A percentile compares a stretch with the other conserved stretches of the same genome.
These are phyloP conservation scores for Mustela lutreola DNA, from an alignment of 2,113 vertebrate species.

Conservation along the genomic window DNA sequence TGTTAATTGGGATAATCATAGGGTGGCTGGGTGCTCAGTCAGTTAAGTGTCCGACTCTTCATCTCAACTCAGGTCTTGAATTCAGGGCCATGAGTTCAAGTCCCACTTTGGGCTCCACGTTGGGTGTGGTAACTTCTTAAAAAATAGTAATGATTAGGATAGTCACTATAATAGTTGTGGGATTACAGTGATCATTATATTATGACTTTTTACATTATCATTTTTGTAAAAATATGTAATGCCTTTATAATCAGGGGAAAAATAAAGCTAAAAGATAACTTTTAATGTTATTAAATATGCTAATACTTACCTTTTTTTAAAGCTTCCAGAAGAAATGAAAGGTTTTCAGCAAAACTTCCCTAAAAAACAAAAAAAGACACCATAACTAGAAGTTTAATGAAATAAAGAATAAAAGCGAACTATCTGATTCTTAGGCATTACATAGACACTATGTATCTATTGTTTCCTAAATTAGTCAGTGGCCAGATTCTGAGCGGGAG, in stretches of 20 bases:
- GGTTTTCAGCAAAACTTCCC: slow-evolving; percentile 99
- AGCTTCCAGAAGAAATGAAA: slow-evolving; percentile 95
- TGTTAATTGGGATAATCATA: not conserved
- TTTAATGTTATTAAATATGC: not conserved
- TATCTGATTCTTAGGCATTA: not conserved
- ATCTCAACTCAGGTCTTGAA: not conserved
- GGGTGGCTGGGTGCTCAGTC: not conserved
- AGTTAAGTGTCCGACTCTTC: not conserved
- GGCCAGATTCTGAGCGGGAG: not conserved
- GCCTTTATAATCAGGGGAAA: not conserved
- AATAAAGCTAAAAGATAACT: slow-evolving; percentile 14
- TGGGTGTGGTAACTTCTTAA: not conserved
- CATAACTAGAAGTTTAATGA: not conserved
- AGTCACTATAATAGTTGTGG: not conserved
- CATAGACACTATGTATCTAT: not conserved
- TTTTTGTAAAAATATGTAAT: not conserved
- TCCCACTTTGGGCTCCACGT: not conserved
- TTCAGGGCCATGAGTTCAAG: not conserved
- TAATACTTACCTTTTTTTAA: slow-evolving; percentile 93
- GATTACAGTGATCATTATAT: not conserved
- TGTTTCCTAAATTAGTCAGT: not conserved
- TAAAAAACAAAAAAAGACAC: slow-evolving; percentile 77
- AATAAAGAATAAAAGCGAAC: not conserved
- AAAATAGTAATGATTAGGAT: not conserved
- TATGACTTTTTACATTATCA: not conserved